Percentiles rank a stretch among this genome's conserved stretches.
Evolutionary conservation across 1,140 invertebrate genomes (phyloP).

Genomic region (Lasioglossum baleicum): DNA sequence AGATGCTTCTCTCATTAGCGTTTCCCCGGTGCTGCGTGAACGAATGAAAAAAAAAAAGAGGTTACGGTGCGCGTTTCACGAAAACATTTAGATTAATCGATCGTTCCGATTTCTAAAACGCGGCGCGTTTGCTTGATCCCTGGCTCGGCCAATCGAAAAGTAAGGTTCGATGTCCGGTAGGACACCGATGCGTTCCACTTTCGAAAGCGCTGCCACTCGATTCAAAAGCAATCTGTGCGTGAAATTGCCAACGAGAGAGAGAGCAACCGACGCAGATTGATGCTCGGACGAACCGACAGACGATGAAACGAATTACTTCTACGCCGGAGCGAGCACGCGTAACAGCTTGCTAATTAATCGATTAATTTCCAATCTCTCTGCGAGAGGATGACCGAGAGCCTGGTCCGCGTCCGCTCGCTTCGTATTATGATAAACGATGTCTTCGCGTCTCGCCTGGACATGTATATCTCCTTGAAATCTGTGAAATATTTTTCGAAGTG

Average conservation of each 20-base stretch:
- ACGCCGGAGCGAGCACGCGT: conserved; percentile 21
- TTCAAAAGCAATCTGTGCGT: conserved; percentile 59
- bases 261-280: conserved; percentile 13
- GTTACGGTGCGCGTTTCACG: background rate
- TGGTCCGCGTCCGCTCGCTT: background rate
- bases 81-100: background rate
- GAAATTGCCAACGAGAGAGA: conserved; percentile 46
- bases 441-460: background rate
- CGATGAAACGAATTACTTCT: conserved; percentile 51
- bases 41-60: background rate
- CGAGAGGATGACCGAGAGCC: conserved; percentile 10
- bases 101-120: background rate
- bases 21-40: too few species aligned
- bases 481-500: too few species aligned
- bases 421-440: background rate
- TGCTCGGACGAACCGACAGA: conserved; percentile 9
- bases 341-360: conserved; percentile 62
- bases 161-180: background rate
- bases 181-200: conserved; percentile 38
- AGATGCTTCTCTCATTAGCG: background rate
- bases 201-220: conserved; percentile 35
- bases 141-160: background rate
- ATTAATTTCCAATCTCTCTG: conserved; percentile 58
- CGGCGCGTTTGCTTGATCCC: background rate
- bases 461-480: background rate